Percentiles rank a stretch among this genome's conserved stretches.
These are phyloP conservation scores for Balaeniceps rex DNA, from an alignment of 2,113 vertebrate species.

Conservation along the genomic window DNA sequence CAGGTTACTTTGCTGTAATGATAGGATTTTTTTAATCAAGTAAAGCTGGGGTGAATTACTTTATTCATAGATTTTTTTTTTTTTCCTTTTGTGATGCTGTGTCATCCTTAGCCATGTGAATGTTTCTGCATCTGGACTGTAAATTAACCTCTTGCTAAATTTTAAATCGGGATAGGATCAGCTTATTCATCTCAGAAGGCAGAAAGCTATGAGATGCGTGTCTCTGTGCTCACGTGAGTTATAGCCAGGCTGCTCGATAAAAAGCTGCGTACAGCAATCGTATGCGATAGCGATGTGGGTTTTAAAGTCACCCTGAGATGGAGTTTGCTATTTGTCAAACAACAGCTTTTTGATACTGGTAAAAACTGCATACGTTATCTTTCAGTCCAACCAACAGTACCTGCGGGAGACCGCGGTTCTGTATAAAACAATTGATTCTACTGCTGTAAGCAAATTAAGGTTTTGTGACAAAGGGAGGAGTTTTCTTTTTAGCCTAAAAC, in stretches of 20 bases:
- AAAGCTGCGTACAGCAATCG: background rate
- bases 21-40: background rate
- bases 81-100: background rate
- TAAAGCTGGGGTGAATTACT: background rate
- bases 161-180: background rate
- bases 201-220: background rate
- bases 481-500: constrained; percentile 22
- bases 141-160: constrained; percentile 2
- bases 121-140: background rate
- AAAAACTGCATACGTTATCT: background rate
- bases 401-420: background rate
- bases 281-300: background rate
- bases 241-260: background rate
- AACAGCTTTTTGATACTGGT: background rate
- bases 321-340: background rate
- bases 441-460: constrained; percentile 47
- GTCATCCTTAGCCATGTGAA: background rate
- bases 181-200: background rate
- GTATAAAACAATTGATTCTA: constrained; percentile 30
- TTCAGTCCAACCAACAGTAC: background rate
- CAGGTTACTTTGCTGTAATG: background rate
- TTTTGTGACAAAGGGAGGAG: constrained; percentile 34
- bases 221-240: background rate
- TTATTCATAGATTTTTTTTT: background rate
- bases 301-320: background rate